Base-by-base conservation (phyloP, 2,113 vertebrate species). In the Psephotus haematonotus region DNA sequence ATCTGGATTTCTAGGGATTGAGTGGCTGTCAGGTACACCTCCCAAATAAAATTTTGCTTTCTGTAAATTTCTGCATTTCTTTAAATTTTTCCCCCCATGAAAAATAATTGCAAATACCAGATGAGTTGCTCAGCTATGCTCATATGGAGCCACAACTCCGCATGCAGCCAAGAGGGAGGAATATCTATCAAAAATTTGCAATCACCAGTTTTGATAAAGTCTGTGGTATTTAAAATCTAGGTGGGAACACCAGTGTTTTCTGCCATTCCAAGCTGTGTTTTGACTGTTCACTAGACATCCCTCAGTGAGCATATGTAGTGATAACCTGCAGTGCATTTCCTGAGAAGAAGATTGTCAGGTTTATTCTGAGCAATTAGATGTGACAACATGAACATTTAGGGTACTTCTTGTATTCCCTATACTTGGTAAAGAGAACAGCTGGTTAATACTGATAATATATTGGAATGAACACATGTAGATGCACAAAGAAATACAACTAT, bases 381-480 rank as follows among this genome's bases (percentile, higher is more conserved):
- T 87, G 89, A 92, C 92, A 92, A 75, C 57, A 41, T 89, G 84
- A 82, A 69, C 63, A 35, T 72, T 79, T 89, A 76, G 65, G 69
- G n/a, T 44, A 41, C 41, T 90, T 57, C 63, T 91, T 94, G 47
- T 95, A 82, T 79, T 94, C 78, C 91, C 35, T 85, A 53, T 65
- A 69, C 77, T 88, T 85, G 44, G 57, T 76, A 90, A 85, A 85
- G 62, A 52, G 78, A 94, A 87, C 87, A 95, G 74, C 78, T 96
- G 89, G 57, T 91, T 95, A 95, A 91, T 97, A 68, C 81, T 69
- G 67, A 62, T 89, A 91, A 72, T 91, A 16, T n/a, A 82, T 87
- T 53, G 91, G 84, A 95, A 93, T 60, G 67, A 89, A 64, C 47
- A 72, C 33, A 14, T 39, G 39, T 71, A 69, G 86, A 78, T 86